Evolutionary conservation across 1,140 invertebrate species (phyloP), one percentile per base, ranked within the genome.

Genomic region (Tetragnatha versicolor): DNA sequence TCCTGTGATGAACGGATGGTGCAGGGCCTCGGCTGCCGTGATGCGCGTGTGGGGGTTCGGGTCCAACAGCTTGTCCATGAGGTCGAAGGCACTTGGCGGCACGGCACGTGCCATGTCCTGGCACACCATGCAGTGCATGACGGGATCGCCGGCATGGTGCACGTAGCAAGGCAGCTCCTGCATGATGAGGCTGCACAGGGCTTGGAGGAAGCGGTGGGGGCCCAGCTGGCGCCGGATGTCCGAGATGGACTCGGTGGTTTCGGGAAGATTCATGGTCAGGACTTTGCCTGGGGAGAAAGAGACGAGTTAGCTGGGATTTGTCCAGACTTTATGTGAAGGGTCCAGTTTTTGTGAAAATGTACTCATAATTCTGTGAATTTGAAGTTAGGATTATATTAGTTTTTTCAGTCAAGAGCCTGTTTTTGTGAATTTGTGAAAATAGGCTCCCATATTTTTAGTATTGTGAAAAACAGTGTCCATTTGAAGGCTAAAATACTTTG

Each of bases 21-120:
- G 84, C 25, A 96, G 87, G 31, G 94, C 93, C 75, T 91, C 87
- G 33, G 88, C 87, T 12, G 94, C 93, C 10, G 91, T 90, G 80
- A 92, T 90, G 81, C 94, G 88, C 31, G 88, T 89, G 70, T 87
- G 85, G 45, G 93, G 92, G 87, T 95, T 90, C 65, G 94, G 86
- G 83, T 93, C 91, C 80, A 96, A 85, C 84, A 96, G 88, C 51
- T 87, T 88, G 81, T 89, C 88, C 76, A 94, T 88, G 33, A 96
- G 86, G 84, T 94, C 90, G 83, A 93, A 91, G 10, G 93, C 93
- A 80, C 86, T 84, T 82, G 89, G 88, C 31, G 93, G 93, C 84
- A 92, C 37, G 6, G 20, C 14, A 4, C 33, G 29, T 33, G 31
- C 17, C n/a, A 58, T 68, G 25, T 60, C 35, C 2, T 47, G 17